These are phyloP conservation scores for Malurus melanocephalus DNA, from an alignment of 2,113 vertebrate genomes.

Conservation along the genomic window DNA sequence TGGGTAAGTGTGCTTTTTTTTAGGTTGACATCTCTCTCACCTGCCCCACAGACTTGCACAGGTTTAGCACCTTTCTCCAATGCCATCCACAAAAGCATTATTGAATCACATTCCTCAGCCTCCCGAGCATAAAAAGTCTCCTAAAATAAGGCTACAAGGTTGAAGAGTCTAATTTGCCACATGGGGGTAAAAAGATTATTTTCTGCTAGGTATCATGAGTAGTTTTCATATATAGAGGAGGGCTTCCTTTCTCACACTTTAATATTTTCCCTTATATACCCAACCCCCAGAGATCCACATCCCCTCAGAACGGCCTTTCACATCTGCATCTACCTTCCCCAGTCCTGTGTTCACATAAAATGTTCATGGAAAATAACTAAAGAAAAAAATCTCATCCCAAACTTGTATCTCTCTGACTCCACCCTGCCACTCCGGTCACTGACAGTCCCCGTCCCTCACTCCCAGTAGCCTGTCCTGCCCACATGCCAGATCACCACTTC, in stretches of 20 bases:
- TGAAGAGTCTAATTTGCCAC: not conserved
- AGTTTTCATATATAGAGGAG: not conserved
- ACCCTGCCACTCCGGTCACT: not conserved
- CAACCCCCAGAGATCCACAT: not conserved
- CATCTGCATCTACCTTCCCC: not conserved
- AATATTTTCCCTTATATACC: not conserved
- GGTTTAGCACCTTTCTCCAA: not conserved
- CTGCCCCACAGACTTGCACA: accelerated
- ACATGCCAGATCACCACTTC: not conserved
- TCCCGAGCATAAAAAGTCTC: not conserved
- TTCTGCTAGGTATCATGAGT: not conserved
- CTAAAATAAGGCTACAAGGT: not conserved
- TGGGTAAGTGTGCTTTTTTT: not conserved
- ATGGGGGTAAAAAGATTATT: not conserved
- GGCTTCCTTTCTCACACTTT: not conserved
- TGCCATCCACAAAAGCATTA: not conserved
- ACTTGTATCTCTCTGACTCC: not conserved
- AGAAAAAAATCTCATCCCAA: not conserved
- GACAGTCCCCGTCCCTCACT: accelerated
- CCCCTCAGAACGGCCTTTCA: accelerated
- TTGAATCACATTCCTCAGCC: not conserved
- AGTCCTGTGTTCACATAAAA: not conserved
- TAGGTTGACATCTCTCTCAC: not conserved
- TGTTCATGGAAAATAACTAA: not conserved
- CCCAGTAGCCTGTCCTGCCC: not conserved